phyloP scores from a whole-genome alignment of 2,113 vertebrate species.

The Ptilonorhynchus violaceus region DNA sequence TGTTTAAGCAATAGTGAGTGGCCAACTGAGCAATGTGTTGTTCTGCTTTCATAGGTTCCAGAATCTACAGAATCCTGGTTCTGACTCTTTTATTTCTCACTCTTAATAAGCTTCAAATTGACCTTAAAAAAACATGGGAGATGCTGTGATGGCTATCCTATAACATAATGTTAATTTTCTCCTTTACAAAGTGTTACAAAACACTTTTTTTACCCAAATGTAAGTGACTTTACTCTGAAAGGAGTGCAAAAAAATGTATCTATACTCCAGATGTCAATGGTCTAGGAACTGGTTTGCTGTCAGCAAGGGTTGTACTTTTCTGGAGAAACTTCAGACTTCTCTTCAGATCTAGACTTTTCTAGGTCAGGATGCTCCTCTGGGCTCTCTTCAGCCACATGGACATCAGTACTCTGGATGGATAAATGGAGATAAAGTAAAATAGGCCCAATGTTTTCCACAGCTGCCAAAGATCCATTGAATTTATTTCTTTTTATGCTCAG shows the following conservation, averaged over 20 bases:
- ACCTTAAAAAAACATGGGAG: neutral
- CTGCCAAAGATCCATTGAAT: neutral
- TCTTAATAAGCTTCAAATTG: neutral
- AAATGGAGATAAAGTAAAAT: neutral
- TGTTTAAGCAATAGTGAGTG: neutral
- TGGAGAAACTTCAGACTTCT: neutral
- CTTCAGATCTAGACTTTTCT: neutral
- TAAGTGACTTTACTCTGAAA: neutral
- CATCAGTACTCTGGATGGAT: neutral
- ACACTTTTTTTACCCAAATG: neutral
- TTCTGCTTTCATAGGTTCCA: neutral
- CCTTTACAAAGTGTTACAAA: neutral
- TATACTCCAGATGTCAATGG: neutral
- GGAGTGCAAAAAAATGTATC: neutral
- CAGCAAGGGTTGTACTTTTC: neutral
- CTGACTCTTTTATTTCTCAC: neutral
- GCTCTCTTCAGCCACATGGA: neutral
- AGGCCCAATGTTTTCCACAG: neutral
- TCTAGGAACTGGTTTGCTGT: neutral
- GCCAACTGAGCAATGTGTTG: neutral
- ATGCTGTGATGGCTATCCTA: neutral
- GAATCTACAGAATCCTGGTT: neutral
- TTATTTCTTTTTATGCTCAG: neutral
- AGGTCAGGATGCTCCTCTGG: neutral
- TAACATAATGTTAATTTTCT: neutral